phyloP scores from a whole-genome alignment of 2,113 vertebrate genomes.

The Microcebus griseorufus region DNA sequence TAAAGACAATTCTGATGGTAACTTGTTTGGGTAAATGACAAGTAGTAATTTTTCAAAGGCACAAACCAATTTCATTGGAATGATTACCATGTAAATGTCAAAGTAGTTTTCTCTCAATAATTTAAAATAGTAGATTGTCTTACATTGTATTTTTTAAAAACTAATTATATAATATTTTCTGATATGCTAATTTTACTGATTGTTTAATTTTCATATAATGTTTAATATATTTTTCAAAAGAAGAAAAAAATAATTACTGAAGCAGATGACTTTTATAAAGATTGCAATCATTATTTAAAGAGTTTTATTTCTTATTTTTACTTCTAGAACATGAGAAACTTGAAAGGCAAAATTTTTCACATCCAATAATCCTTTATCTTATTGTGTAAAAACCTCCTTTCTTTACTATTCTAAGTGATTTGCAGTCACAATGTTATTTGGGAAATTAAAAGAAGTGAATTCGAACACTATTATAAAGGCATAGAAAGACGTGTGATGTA shows the following conservation, averaged over 20 bases:
- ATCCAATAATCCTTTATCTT: not conserved
- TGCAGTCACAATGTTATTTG: not conserved
- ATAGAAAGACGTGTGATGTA: not conserved
- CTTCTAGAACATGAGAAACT: not conserved
- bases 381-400: not conserved
- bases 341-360: not conserved
- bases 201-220: conserved; percentile 12
- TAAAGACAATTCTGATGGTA: not conserved
- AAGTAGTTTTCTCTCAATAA: not conserved
- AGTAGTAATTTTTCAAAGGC: not conserved
- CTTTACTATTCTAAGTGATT: not conserved
- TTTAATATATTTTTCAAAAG: not conserved
- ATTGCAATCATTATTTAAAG: conserved; percentile 19
- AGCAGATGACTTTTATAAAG: not conserved
- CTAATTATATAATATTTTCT: not conserved
- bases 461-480: not conserved
- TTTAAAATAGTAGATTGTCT: not conserved
- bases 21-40: not conserved
- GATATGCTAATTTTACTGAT: conserved; percentile 25
- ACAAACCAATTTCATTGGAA: not conserved
- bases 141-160: not conserved
- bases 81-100: not conserved
- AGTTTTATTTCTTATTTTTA: conserved; percentile 10
- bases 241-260: conserved; percentile 29
- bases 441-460: not conserved